phyloP scores from a whole-genome alignment of 2,888 invertebrate genomes.

The Dryococelus australis region DNA sequence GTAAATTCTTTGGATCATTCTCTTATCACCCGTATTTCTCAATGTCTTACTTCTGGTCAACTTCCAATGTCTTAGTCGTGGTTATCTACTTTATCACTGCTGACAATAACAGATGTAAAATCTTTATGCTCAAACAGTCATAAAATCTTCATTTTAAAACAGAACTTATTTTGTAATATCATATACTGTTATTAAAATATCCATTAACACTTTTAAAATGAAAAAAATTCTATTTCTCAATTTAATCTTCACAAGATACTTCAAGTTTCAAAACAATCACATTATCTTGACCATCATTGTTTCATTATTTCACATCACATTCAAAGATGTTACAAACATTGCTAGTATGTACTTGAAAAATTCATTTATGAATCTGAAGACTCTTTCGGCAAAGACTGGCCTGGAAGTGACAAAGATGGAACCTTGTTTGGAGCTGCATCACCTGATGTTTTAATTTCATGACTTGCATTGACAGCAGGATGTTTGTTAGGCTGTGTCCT shows the following conservation, averaged over 20 bases:
- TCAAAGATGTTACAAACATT: background rate
- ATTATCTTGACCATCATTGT: background rate
- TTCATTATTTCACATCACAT: background rate
- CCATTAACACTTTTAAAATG: background rate
- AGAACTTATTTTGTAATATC: too few species aligned
- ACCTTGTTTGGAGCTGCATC: background rate
- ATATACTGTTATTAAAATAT: background rate
- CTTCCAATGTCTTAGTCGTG: background rate
- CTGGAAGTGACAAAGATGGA: background rate
- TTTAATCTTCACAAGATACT: background rate
- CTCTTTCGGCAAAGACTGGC: background rate
- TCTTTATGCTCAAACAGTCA: background rate
- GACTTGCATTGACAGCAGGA: background rate
- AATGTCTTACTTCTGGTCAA: background rate
- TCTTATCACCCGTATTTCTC: constrained; percentile 12
- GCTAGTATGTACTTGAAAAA: background rate
- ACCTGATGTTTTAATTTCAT: background rate
- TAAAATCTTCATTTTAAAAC: too few species aligned
- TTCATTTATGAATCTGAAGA: background rate
- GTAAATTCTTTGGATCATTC: background rate
- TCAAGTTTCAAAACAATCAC: background rate
- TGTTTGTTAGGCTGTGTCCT: background rate
- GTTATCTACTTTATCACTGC: background rate
- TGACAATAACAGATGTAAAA: background rate
- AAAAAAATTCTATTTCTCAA: background rate